Percentiles rank a stretch among this genome's conserved stretches.
These are phyloP conservation scores for Meteorus cinctellus DNA, from an alignment of 2,888 invertebrate genomes.

Conservation along the genomic window DNA sequence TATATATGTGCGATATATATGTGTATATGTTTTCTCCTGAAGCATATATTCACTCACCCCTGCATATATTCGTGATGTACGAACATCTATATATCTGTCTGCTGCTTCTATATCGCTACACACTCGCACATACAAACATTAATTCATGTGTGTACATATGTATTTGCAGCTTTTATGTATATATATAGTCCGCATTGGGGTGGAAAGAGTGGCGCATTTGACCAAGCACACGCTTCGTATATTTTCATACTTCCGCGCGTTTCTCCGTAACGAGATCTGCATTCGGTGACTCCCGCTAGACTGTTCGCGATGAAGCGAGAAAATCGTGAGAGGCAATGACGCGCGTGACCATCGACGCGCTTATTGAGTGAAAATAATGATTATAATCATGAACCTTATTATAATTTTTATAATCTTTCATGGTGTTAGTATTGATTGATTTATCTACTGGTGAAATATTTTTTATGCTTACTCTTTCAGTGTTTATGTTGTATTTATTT, in stretches of 20 bases:
- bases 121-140: too few relatives aligned
- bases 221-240: constrained; percentile 49
- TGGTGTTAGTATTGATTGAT: too few relatives aligned
- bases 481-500: too few relatives aligned
- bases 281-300: constrained; percentile 48
- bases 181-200: constrained; percentile 36
- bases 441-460: too few relatives aligned
- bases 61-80: too few relatives aligned
- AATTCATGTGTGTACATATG: constrained; percentile 8
- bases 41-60: neutral
- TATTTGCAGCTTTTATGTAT: neutral
- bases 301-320: constrained; percentile 32
- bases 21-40: neutral
- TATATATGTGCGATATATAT: neutral
- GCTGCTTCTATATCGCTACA: neutral
- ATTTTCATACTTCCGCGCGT: constrained; percentile 52
- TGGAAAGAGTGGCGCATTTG: constrained; percentile 48
- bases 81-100: neutral
- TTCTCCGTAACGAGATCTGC: constrained; percentile 51
- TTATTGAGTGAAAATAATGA: constrained; percentile 15
- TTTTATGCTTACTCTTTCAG: too few relatives aligned
- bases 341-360: constrained; percentile 20
- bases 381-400: neutral
- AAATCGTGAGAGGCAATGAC: constrained; percentile 37
- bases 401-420: too few relatives aligned